Base-by-base conservation (phyloP, 1,140 invertebrate species). In the Alviniconcha marisindica region DNA sequence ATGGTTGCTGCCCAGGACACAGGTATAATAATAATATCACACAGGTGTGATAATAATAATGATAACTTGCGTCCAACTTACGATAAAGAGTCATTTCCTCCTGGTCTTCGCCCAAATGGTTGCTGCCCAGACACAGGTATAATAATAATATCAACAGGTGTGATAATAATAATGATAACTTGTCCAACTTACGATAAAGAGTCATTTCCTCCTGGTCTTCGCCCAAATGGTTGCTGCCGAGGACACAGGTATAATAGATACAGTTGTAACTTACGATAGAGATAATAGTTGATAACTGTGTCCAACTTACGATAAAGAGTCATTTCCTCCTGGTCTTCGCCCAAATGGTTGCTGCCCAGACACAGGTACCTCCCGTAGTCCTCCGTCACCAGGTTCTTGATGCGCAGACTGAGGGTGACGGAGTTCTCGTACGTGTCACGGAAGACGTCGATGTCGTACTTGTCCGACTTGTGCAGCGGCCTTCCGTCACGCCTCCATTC, bases 321-420 rank as follows among this genome's bases (percentile, higher is more conserved):
- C 81, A 98, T 94, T 21, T 96, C 96, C 77, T 96, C 96, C 92
- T 97, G 96, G 56, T 96, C 96, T 90, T 95, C 96, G 77, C 97
- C 97, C 63, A 98, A 93, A n/a, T 96, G 97, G 92, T 98, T 98
- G 82, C 96, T 97, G 81, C 97, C 97, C 69, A 97, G 95, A 91
- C 97, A 98, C 91, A 96, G 96, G 94, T 98, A 98, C 77, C 96
- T 96, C 33, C 97, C 97, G 86, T 96, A 96, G 93, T 98, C 97
- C 36, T 95, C 94, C 82, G 95, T 93, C 5, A 95, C 94, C 92
- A 98, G 97, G 89, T 95, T 94, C 87, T 95, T 94, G 88, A 98
- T 97, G 48, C 96, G 94, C 82, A 98, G 94, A 94, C 95, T 95
- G 96, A 98, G 97, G 85, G 95, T 95, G 63, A 97, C 96, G 89